Evolutionary conservation across 2,888 invertebrate genomes (phyloP).

Genomic region (Troglohyphantes excavatus): DNA sequence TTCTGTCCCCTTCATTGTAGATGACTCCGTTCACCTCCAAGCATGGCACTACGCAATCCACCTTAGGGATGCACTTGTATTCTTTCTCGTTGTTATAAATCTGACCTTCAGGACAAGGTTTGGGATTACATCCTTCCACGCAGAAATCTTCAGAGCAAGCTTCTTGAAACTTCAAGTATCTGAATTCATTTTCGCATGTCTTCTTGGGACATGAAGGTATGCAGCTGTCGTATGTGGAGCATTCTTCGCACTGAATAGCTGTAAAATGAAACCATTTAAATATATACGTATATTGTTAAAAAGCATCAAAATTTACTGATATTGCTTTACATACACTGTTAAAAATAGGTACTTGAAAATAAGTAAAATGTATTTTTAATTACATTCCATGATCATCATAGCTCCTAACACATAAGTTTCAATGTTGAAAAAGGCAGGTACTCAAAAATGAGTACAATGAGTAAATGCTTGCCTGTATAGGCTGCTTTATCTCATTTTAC

Average conservation of each 20-base stretch:
- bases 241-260: slow-evolving; percentile 95
- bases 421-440: no score
- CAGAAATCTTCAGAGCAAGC: slow-evolving; percentile 89
- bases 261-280: slow-evolving; percentile 80
- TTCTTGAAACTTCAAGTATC: slow-evolving; percentile 86
- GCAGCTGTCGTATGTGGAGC: slow-evolving; percentile 91
- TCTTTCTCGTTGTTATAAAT: slow-evolving; percentile 88
- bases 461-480: no score
- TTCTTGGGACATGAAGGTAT: slow-evolving; percentile 91
- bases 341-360: no score
- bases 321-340: no score
- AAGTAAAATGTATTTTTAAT: no score
- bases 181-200: slow-evolving; percentile 90
- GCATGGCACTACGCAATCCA: slow-evolving; percentile 88
- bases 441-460: no score
- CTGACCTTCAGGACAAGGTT: slow-evolving; percentile 88
- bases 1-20: slow-evolving; percentile 90
- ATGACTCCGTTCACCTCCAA: slow-evolving; percentile 87
- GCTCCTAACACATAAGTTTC: no score
- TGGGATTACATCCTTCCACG: slow-evolving; percentile 87
- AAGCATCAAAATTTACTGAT: no score
- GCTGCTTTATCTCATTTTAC: background rate
- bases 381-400: no score
- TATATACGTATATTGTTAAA: no score
- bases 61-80: slow-evolving; percentile 89